Percentiles rank a stretch among this genome's conserved stretches.
phyloP scores from a whole-genome alignment of 2,113 vertebrate genomes.

The Naja naja region DNA sequence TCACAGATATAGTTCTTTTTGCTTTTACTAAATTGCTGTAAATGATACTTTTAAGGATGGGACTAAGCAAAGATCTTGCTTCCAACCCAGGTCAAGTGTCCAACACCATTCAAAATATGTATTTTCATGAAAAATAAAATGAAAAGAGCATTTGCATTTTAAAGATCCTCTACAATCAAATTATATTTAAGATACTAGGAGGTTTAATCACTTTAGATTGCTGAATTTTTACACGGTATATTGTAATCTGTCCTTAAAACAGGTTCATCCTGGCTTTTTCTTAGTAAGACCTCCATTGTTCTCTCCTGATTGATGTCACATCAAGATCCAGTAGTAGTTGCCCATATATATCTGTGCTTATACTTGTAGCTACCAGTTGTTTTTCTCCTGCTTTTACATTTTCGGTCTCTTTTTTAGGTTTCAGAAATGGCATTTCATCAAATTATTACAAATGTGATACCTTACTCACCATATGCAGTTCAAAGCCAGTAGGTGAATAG shows the following conservation, averaged over 20 bases:
- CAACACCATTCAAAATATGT: conserved; percentile 3
- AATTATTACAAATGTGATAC: background rate
- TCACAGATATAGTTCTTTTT: background rate
- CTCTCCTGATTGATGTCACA: no score
- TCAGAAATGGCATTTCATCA: background rate
- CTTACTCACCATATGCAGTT: background rate
- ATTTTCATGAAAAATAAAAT: conserved; percentile 5
- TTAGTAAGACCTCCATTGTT: background rate
- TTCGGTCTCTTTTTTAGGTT: background rate
- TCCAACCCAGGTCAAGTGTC: background rate
- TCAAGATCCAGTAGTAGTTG: background rate
- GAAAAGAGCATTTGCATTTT: background rate
- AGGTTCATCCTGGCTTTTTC: background rate
- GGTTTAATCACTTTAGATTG: background rate
- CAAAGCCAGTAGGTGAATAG: conserved; percentile 6
- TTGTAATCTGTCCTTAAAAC: background rate
- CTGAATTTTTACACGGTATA: background rate
- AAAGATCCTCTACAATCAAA: background rate
- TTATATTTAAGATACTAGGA: background rate
- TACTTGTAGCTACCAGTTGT: background rate
- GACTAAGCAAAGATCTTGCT: background rate
- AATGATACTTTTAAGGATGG: background rate
- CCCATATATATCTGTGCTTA: background rate
- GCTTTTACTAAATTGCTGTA: conserved; percentile 14
- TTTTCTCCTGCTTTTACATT: background rate